Percentiles rank a stretch among this genome's conserved stretches.
Conservation (phyloP, 2,113 vertebrate genomes). For the Lota lota region DNA sequence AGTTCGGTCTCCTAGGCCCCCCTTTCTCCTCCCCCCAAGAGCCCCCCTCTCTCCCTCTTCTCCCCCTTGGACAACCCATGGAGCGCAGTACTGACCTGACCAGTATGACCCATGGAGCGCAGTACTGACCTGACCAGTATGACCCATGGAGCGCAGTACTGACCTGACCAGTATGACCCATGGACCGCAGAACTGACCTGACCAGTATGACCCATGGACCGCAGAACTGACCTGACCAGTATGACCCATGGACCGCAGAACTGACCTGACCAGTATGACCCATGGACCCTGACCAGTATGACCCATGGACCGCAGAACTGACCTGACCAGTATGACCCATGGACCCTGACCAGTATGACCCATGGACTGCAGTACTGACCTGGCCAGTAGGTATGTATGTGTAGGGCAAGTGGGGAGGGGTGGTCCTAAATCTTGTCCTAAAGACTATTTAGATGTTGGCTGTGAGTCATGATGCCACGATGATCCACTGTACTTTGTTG, state of each 20-base stretch:
- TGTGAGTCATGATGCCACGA: not conserved
- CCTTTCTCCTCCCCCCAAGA: slow-evolving; percentile 35
- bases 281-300: slow-evolving; percentile 51
- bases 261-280: too few species aligned
- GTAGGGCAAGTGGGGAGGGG: not conserved
- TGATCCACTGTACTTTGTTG: not conserved
- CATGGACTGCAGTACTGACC: too few species aligned
- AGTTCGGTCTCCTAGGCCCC: slow-evolving; percentile 41
- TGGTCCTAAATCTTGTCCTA: slow-evolving; percentile 18
- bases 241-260: too few species aligned
- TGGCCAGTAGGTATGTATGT: slow-evolving; percentile 51
- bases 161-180: too few species aligned
- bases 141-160: too few species aligned
- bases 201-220: too few species aligned
- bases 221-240: too few species aligned
- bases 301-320: too few species aligned
- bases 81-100: slow-evolving; percentile 61
- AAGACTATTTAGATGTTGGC: not conserved
- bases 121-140: too few species aligned
- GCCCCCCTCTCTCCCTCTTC: slow-evolving; percentile 39
- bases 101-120: slow-evolving; percentile 57
- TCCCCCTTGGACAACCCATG: slow-evolving; percentile 49
- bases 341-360: too few species aligned
- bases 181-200: too few species aligned
- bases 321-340: too few species aligned